Conservation (phyloP, 1,140 invertebrate genomes). For the Palaemon carinicauda region DNA sequence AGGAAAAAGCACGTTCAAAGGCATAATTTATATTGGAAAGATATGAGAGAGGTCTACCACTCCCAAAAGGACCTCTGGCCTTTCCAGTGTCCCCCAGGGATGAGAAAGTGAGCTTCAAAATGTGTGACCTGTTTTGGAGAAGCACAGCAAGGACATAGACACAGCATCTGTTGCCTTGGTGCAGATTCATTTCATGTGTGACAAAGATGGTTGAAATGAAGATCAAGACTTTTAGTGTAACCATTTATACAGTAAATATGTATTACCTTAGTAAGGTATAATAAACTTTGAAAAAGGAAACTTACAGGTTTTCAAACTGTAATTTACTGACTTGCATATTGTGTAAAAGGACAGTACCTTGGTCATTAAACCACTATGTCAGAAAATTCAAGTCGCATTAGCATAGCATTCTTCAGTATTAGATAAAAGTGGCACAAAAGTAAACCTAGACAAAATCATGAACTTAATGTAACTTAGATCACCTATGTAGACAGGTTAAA, state of each 20-base stretch:
- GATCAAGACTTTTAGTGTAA: slow-evolving; percentile 2
- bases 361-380: slow-evolving; percentile 20
- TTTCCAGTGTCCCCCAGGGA: neutral
- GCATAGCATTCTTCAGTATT: slow-evolving; percentile 55
- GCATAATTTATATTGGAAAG: neutral
- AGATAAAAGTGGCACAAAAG: slow-evolving; percentile 53
- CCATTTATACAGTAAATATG: neutral
- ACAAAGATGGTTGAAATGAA: neutral
- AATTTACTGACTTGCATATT: slow-evolving; percentile 13
- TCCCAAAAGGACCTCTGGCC: neutral
- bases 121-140: neutral
- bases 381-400: slow-evolving; percentile 48
- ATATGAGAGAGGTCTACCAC: neutral
- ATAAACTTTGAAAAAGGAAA: neutral
- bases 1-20: neutral
- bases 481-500: slow-evolving; percentile 51
- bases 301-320: neutral
- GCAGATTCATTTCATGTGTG: slow-evolving; percentile 33
- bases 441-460: slow-evolving; percentile 52
- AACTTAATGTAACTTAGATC: slow-evolving; percentile 53
- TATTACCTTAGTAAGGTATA: neutral
- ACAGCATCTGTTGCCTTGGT: neutral
- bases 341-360: slow-evolving; percentile 28
- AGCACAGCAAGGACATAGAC: neutral
- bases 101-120: neutral